Conservation (phyloP, 2,888 invertebrate genomes). For the Toxonevra muliebris region DNA sequence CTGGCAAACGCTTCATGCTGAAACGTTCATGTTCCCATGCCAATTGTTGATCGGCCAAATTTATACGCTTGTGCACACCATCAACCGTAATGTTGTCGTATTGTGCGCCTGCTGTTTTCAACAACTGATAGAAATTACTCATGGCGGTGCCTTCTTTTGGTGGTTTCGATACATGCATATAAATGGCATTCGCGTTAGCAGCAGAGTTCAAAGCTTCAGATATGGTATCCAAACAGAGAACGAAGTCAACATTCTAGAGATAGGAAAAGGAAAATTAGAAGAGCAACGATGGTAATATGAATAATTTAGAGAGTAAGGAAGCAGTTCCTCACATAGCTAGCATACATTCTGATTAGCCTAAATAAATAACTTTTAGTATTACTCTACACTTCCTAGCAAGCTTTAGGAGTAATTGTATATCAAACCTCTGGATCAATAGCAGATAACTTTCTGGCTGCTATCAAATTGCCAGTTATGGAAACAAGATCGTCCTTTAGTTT, state of each 20-base stretch:
- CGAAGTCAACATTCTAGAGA: constrained; percentile 83
- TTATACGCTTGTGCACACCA: constrained; percentile 94
- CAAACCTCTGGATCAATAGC: constrained; percentile 42
- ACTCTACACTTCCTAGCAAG: background rate
- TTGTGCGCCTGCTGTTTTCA: constrained; percentile 69
- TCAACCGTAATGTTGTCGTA: constrained; percentile 69
- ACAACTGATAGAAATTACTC: constrained; percentile 72
- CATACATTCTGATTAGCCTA: no score
- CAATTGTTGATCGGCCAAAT: constrained; percentile 87
- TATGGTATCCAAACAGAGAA: constrained; percentile 88
- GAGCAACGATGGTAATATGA: background rate
- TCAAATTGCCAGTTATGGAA: constrained; percentile 48
- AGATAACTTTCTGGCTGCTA: constrained; percentile 41
- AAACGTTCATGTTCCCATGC: constrained; percentile 98
- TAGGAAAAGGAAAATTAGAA: constrained; percentile 51
- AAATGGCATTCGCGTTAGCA: constrained; percentile 50
- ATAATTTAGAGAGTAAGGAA: no score
- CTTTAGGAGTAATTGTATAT: constrained; percentile 12
- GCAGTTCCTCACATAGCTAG: background rate
- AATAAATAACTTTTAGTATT: background rate
- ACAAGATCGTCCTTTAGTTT: constrained; percentile 43
- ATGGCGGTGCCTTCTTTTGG: constrained; percentile 86
- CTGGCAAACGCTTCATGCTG: constrained; percentile 89
- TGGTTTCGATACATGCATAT: constrained; percentile 96
- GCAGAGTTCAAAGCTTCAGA: constrained; percentile 67